A percentile compares a stretch with the other conserved stretches of the same genome.
Conservation (phyloP, 2,888 invertebrate genomes). For the Nemotelus nigrinus region DNA sequence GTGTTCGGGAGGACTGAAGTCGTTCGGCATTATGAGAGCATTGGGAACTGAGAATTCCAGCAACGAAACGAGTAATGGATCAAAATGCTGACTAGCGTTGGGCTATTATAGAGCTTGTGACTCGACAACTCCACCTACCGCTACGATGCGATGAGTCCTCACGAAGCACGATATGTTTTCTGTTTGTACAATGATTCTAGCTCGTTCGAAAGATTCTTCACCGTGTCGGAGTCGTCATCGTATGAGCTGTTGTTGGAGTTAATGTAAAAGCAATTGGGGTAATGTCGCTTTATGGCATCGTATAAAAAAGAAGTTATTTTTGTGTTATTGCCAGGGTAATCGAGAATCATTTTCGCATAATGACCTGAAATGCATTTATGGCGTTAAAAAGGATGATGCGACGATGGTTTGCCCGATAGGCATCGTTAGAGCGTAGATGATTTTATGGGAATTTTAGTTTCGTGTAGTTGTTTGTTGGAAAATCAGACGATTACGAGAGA, state of each 20-base stretch:
- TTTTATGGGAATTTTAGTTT: not conserved
- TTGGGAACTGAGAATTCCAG: slow-evolving; percentile 31
- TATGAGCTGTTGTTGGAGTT: slow-evolving; percentile 35
- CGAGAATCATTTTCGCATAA: slow-evolving; percentile 40
- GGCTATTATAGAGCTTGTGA: slow-evolving; percentile 7
- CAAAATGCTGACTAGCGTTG: slow-evolving; percentile 35
- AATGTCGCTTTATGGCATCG: slow-evolving; percentile 44
- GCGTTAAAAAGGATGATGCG: slow-evolving; percentile 33
- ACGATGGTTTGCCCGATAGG: slow-evolving; percentile 22
- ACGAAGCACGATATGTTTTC: slow-evolving; percentile 22
- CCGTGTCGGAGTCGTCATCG: slow-evolving; percentile 6
- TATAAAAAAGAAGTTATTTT: slow-evolving; percentile 44
- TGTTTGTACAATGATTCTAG: slow-evolving; percentile 39
- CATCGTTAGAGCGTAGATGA: not conserved
- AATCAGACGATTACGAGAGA: too few relatives aligned
- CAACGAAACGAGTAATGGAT: slow-evolving; percentile 36
- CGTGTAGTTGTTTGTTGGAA: too few relatives aligned
- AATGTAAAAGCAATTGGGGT: slow-evolving; percentile 45
- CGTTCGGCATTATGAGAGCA: slow-evolving; percentile 10
- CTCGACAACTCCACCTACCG: not conserved
- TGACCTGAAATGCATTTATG: slow-evolving; percentile 41
- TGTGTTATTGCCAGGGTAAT: slow-evolving; percentile 41
- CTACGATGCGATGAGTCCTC: slow-evolving; percentile 12
- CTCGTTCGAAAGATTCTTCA: slow-evolving; percentile 12
- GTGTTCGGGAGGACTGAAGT: not conserved